Conservation (phyloP, 2,113 vertebrate genomes). For the Elachura formosa region DNA sequence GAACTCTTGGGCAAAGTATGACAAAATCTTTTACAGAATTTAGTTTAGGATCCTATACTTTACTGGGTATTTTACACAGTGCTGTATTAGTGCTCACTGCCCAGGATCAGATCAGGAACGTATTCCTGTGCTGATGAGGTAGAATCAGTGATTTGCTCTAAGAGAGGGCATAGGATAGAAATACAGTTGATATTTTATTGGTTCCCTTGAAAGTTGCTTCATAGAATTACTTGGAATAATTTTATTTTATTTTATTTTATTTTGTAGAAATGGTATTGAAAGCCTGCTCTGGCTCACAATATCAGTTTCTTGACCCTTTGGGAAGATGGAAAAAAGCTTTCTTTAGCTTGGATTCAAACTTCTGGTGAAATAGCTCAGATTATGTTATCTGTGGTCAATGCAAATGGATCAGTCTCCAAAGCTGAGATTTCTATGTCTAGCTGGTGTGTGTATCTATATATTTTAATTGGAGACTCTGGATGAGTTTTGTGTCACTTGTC, state of each 20-base stretch:
- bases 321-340: neutral
- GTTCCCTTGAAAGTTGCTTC: neutral
- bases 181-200: neutral
- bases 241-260: neutral
- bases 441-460: neutral
- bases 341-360: neutral
- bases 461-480: neutral
- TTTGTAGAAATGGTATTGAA: neutral
- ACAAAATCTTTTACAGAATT: neutral
- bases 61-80: neutral
- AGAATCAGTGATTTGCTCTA: neutral
- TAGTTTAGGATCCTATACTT: neutral
- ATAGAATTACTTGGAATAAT: neutral
- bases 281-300: neutral
- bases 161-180: neutral
- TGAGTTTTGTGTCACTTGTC: neutral
- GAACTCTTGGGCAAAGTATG: neutral
- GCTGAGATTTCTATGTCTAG: neutral
- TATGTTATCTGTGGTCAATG: neutral
- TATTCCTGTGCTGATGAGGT: neutral
- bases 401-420: neutral
- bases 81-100: neutral
- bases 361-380: neutral
- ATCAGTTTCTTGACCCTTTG: neutral
- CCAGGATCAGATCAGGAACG: neutral